Conservation (phyloP, 2,113 vertebrate genomes). For the Entelurus aequoreus region DNA sequence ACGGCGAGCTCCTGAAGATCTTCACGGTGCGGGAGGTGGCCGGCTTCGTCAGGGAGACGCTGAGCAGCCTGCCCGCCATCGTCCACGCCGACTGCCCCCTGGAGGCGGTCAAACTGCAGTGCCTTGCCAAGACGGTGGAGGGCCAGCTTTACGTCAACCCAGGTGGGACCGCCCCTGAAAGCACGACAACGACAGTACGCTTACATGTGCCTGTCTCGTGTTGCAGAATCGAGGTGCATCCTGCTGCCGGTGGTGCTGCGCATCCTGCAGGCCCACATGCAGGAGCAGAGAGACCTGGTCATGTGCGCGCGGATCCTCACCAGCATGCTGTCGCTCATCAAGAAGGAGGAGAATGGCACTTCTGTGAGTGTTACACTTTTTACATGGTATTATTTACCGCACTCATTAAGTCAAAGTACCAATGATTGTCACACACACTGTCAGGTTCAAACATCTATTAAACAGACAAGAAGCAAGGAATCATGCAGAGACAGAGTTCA, state of each 20-base stretch:
- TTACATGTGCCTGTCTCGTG: neutral
- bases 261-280: constrained; percentile 89
- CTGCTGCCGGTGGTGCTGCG: constrained; percentile 90
- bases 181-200: neutral
- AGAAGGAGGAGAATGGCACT: constrained; percentile 78
- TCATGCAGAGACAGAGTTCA: too few species aligned
- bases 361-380: constrained; percentile 73
- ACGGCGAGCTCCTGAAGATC: constrained; percentile 90
- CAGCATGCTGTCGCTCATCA: constrained; percentile 93
- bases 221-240: constrained; percentile 87
- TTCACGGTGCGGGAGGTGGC: constrained; percentile 94
- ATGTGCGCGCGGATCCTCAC: constrained; percentile 95
- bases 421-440: too few species aligned
- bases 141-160: constrained; percentile 92
- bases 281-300: constrained; percentile 93
- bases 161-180: constrained; percentile 66
- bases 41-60: constrained; percentile 87
- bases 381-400: neutral
- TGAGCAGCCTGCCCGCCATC: constrained; percentile 84
- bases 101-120: constrained; percentile 92
- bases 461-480: too few species aligned
- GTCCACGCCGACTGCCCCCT: constrained; percentile 86
- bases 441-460: too few species aligned
- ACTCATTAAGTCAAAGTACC: neutral
- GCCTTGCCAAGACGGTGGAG: constrained; percentile 92